These are phyloP conservation scores for Lordiphosa mommai DNA, from an alignment of 1,140 invertebrate species.

Conservation along the genomic window DNA sequence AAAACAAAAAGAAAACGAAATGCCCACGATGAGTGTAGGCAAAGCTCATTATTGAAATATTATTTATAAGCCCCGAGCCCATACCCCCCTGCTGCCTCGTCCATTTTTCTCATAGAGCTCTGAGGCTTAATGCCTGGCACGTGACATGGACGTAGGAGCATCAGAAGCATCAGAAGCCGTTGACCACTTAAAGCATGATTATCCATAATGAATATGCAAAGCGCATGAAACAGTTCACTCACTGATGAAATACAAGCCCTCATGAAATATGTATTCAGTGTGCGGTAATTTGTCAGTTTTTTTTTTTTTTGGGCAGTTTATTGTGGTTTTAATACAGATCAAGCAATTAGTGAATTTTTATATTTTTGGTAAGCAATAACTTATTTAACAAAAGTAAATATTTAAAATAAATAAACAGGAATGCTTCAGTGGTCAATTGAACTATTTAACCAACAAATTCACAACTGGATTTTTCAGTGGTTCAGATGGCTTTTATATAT, in stretches of 20 bases:
- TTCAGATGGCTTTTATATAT: no score
- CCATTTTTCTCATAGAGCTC: conserved; percentile 7
- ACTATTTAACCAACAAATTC: no score
- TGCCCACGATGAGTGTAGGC: conserved; percentile 1
- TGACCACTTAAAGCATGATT: conserved; percentile 67
- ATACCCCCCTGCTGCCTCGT: neutral
- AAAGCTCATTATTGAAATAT: conserved; percentile 63
- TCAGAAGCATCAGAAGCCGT: no score
- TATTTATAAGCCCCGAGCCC: conserved; percentile 57
- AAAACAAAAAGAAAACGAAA: conserved; percentile 8
- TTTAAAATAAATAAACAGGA: no score
- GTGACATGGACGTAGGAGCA: conserved; percentile 29
- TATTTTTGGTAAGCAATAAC: no score
- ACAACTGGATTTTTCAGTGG: no score
- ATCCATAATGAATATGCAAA: conserved; percentile 73
- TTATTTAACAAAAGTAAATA: no score
- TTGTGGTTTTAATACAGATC: no score
- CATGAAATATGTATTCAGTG: conserved; percentile 41
- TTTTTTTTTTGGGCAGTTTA: no score
- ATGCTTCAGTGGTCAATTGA: no score
- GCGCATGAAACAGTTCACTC: conserved; percentile 20
- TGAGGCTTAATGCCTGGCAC: conserved; percentile 46
- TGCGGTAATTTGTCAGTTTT: conserved; percentile 46
- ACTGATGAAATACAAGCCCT: conserved; percentile 19
- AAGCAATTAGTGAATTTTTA: no score